These are phyloP conservation scores for Dermatemys mawii DNA, from an alignment of 2,113 vertebrate species.

Conservation along the genomic window DNA sequence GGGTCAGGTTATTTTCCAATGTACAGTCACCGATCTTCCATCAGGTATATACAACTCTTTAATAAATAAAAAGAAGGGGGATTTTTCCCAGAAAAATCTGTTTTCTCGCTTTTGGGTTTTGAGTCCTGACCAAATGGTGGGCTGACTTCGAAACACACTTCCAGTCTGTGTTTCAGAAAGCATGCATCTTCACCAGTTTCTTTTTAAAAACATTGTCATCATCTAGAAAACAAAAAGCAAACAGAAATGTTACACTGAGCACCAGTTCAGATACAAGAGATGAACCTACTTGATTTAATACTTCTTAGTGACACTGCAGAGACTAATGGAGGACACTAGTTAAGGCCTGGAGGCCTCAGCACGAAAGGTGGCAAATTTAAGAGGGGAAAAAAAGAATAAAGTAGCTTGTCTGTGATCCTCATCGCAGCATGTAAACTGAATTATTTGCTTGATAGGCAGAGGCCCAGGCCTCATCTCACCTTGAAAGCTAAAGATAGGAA, in stretches of 20 bases:
- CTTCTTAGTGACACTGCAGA: accelerated
- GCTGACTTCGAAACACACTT: neutral
- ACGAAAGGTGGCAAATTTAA: neutral
- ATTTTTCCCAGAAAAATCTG: accelerated
- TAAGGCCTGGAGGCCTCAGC: neutral
- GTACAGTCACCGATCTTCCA: too few species aligned
- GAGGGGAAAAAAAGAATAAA: neutral
- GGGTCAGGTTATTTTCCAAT: too few species aligned
- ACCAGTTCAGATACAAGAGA: accelerated
- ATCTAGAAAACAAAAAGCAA: neutral
- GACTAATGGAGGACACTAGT: accelerated
- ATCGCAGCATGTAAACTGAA: neutral
- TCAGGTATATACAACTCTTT: neutral
- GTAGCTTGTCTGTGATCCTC: accelerated
- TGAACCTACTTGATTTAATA: accelerated
- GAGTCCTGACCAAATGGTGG: accelerated
- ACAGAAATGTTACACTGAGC: neutral
- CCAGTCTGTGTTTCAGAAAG: neutral
- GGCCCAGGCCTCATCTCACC: accelerated
- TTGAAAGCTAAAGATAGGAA: neutral
- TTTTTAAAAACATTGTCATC: too few species aligned
- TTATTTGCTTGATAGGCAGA: neutral
- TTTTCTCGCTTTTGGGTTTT: accelerated
- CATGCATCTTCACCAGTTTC: accelerated
- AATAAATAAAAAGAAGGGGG: neutral